Base-by-base conservation (phyloP, 2,888 invertebrate genomes). In the Leptopilina drosophilae region DNA sequence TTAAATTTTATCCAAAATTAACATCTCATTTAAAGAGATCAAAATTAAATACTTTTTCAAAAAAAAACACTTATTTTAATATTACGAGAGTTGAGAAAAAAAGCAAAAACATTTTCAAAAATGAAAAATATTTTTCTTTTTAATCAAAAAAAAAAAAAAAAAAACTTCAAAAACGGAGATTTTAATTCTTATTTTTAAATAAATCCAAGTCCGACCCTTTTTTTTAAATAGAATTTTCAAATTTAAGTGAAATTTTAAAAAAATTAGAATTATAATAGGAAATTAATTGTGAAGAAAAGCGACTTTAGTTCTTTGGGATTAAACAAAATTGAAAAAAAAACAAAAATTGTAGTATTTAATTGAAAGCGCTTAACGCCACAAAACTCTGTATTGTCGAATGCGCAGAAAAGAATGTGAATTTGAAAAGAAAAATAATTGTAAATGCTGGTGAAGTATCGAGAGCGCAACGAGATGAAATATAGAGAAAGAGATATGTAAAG, bases 401-500 rank as follows among this genome's bases (percentile, higher is more conserved):
- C 46, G 53, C 53, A 49, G 12, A 8, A 12, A 53, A 15, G 62
- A 15, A 62, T 62, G 3, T 62, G 9, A 20, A 62, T 20, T 9
- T 20, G 20, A n/a, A n/a, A 49, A 20, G 12, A 33, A 42, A 42
- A 42, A 42, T 8, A 8, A 42, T 8, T 42, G 33, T 53, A 56
- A 40, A 56, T n/a, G 11, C 14, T 14, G 26, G 42, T 20, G 66
- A 59, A 49, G 59, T 12, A 11, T 49, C 46, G n/a, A 49, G 49
- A 65, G 59, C 53, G 80, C 26, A 79, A 77, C 82, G 75, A 82
- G 82, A 80, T 12, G 78, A 83, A 83, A 84, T 77, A 81, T 82
- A 80, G 76, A 78, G 80, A 78, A 85, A 80, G 76, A 84, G 73
- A 84, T 73, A 56, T 84, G 85, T 85, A 86, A 86, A 86, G 85